Percentiles rank a stretch among this genome's conserved stretches.
These are phyloP conservation scores for Cybosia mesomella DNA, from an alignment of 2,888 invertebrate genomes.

Conservation along the genomic window DNA sequence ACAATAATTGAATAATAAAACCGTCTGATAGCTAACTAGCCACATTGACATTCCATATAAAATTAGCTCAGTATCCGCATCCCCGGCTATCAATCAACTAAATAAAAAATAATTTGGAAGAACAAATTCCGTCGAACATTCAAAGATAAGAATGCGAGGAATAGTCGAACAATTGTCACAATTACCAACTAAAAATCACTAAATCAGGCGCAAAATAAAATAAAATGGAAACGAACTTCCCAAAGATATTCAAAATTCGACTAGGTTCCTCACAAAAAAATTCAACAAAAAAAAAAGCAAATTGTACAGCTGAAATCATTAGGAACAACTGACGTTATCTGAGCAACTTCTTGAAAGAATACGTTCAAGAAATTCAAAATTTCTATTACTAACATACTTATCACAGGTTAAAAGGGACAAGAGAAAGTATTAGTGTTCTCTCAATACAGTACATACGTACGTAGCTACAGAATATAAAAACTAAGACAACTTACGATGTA, in stretches of 20 bases:
- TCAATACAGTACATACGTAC: constrained; percentile 77
- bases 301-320: constrained; percentile 80
- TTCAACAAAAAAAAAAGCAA: constrained; percentile 65
- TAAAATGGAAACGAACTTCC: constrained; percentile 57
- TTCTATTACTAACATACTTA: constrained; percentile 84
- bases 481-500: constrained; percentile 82
- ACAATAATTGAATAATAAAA: constrained; percentile 87
- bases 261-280: constrained; percentile 75
- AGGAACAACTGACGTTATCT: constrained; percentile 80
- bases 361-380: constrained; percentile 79
- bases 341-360: constrained; percentile 78
- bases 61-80: constrained; percentile 63
- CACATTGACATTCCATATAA: constrained; percentile 49
- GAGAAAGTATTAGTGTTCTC: constrained; percentile 86
- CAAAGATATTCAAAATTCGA: constrained; percentile 64
- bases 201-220: constrained; percentile 72
- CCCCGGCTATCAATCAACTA: constrained; percentile 36
- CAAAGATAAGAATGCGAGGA: constrained; percentile 53
- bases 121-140: constrained; percentile 41
- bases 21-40: constrained; percentile 62
- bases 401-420: constrained; percentile 87
- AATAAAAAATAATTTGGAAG: constrained; percentile 40
- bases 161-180: constrained; percentile 59
- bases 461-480: constrained; percentile 71
- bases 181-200: constrained; percentile 66